Percentiles rank a stretch among this genome's conserved stretches.
Evolutionary conservation across 2,113 vertebrate genomes (phyloP).

Genomic region (Mesembrinibis cayennensis): DNA sequence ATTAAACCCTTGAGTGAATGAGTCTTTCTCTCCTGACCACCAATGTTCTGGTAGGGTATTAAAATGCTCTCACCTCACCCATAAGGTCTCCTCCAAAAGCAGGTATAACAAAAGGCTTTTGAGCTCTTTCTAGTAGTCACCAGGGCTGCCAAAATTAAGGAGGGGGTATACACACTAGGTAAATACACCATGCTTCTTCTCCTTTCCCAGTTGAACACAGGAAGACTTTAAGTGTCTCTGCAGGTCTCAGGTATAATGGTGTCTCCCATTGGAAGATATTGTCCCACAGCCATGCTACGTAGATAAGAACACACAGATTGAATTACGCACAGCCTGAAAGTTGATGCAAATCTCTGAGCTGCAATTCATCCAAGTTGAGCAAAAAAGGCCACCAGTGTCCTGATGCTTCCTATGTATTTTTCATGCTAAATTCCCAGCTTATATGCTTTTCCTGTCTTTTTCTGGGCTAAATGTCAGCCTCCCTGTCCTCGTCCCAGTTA

Average conservation of each 20-base stretch:
- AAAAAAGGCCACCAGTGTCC: background rate
- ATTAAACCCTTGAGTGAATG: background rate
- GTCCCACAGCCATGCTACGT: background rate
- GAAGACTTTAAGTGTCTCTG: background rate
- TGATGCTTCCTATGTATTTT: background rate
- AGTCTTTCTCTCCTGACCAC: background rate
- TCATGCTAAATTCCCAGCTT: background rate
- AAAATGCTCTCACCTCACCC: background rate
- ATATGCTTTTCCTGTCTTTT: background rate
- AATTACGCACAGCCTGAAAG: background rate
- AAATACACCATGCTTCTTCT: rapidly evolving
- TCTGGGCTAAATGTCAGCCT: slow-evolving; percentile 4
- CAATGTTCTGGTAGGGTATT: background rate
- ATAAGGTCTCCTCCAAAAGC: background rate
- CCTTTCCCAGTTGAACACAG: background rate
- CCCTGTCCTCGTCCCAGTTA: slow-evolving; percentile 5
- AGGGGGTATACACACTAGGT: background rate
- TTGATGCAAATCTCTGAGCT: background rate
- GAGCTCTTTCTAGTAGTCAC: background rate
- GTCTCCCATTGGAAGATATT: rapidly evolving
- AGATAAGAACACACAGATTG: background rate
- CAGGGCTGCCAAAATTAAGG: background rate
- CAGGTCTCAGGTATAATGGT: background rate
- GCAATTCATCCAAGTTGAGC: background rate
- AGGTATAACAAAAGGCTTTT: background rate